Evolutionary conservation across 2,797 vertebrate species (phyloP).

Genomic region (Platyrinchus mystaceus): DNA sequence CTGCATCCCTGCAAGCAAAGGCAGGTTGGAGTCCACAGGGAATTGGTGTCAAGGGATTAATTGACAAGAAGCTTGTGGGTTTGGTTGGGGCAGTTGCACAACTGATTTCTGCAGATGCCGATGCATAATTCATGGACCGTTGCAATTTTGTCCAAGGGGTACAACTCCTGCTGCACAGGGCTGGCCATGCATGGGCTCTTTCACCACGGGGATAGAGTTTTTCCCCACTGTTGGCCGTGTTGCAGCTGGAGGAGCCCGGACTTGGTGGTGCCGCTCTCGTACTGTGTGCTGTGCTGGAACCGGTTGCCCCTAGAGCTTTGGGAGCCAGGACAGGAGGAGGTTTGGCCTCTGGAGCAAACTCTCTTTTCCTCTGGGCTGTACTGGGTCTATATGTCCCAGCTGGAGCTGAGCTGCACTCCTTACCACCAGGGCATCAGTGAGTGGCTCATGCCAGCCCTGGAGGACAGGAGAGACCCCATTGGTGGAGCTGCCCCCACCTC

Average conservation of each 20-base stretch:
- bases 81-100: neutral
- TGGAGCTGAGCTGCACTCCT: neutral
- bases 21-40: neutral
- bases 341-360: neutral
- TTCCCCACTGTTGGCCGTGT: accelerated
- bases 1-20: neutral
- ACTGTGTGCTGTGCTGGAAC: neutral
- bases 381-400: accelerated
- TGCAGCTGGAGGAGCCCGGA: neutral
- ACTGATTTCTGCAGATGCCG: neutral
- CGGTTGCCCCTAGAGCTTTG: neutral
- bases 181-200: neutral
- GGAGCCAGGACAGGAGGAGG: neutral
- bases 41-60: neutral
- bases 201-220: neutral
- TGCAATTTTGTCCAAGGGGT: neutral
- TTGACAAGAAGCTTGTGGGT: neutral
- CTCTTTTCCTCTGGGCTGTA: neutral
- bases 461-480: neutral
- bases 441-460: accelerated
- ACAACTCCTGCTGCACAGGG: neutral
- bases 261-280: neutral
- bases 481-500: neutral
- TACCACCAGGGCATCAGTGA: neutral
- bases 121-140: neutral